A percentile compares a stretch with the other conserved stretches of the same genome.
These are phyloP conservation scores for Centroberyx gerrardi DNA, from an alignment of 2,797 vertebrate species.

Conservation along the genomic window DNA sequence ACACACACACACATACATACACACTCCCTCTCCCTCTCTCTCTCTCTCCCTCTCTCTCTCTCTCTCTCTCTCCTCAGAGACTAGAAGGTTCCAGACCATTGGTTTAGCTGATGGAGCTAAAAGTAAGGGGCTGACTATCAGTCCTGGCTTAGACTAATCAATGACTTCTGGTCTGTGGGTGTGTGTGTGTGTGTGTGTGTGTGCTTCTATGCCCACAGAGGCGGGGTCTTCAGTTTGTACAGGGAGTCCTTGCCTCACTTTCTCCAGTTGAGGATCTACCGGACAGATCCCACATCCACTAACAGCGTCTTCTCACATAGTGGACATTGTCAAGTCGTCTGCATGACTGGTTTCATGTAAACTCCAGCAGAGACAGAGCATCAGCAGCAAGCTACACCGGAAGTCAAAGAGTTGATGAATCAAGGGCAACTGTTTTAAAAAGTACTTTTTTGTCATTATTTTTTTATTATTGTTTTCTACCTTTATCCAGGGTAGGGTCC, in stretches of 20 bases:
- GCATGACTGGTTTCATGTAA: neutral
- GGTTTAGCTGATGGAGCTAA: conserved; percentile 80
- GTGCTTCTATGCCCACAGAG: conserved; percentile 36
- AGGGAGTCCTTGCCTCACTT: conserved; percentile 13
- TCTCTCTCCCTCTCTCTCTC: neutral
- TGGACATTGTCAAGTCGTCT: conserved; percentile 2
- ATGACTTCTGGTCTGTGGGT: conserved; percentile 59
- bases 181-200: conserved; percentile 47
- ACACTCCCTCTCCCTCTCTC: neutral
- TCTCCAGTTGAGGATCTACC: neutral
- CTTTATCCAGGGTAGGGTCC: too few relatives aligned
- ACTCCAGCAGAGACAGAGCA: neutral
- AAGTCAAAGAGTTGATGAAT: conserved; percentile 1
- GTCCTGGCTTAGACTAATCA: conserved; percentile 71
- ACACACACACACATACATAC: conserved; percentile 8
- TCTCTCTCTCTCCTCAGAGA: conserved; percentile 23
- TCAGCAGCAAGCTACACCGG: neutral
- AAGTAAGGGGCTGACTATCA: conserved; percentile 77
- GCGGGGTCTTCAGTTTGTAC: conserved; percentile 45
- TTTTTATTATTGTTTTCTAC: neutral
- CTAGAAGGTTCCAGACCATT: conserved; percentile 61
- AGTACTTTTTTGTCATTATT: neutral
- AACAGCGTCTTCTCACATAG: conserved; percentile 25
- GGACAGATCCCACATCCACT: conserved; percentile 21
- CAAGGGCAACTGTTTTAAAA: neutral